Percentiles rank a stretch among this genome's conserved stretches.
These are phyloP conservation scores for Turritopsis rubra DNA, from an alignment of 30 jellyfish, hydroid and myxozoan genomes.

Conservation along the genomic window DNA sequence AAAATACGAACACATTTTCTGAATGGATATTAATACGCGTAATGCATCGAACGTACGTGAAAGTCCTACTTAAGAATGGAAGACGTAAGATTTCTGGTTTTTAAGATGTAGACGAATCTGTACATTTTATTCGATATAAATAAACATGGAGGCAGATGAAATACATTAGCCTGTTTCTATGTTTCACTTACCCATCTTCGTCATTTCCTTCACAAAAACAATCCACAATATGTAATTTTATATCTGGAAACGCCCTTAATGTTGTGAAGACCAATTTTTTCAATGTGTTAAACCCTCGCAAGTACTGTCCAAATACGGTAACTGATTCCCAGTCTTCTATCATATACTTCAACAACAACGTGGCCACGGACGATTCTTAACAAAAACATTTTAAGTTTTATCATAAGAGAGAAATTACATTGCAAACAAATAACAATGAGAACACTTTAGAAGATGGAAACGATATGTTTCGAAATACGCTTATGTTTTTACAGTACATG, in stretches of 20 bases:
- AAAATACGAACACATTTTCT: no score
- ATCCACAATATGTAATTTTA: neutral
- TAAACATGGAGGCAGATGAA: neutral
- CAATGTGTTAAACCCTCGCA: neutral
- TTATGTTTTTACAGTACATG: no score
- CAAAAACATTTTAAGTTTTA: neutral
- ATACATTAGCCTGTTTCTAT: no score
- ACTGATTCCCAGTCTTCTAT: neutral
- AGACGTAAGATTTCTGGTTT: no score
- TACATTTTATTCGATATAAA: neutral
- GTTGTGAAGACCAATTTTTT: neutral
- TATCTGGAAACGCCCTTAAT: neutral
- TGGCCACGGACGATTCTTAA: neutral
- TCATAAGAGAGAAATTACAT: neutral
- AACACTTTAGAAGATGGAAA: neutral
- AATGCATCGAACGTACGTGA: no score
- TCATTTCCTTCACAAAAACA: neutral
- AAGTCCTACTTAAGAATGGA: no score
- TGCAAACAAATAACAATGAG: neutral
- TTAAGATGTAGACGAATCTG: neutral
- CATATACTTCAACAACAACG: neutral
- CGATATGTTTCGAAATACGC: no score
- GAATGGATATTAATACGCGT: no score
- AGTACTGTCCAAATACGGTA: neutral
- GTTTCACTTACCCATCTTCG: neutral